phyloP scores from a whole-genome alignment of 2,888 invertebrate genomes.

The Chymomyza procnemis region DNA sequence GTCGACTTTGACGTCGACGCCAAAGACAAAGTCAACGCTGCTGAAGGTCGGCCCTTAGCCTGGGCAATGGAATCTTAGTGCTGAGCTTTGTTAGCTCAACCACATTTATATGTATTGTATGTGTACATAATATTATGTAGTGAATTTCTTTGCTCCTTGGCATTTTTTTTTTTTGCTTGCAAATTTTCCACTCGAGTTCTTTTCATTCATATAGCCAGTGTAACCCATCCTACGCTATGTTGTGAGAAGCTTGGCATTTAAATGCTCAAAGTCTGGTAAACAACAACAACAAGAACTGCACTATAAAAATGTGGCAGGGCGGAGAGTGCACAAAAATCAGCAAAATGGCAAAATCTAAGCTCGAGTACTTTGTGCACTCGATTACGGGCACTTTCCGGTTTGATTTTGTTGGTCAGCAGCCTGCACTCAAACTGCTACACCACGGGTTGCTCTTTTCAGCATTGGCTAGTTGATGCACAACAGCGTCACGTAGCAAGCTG shows the following conservation, averaged over 20 bases:
- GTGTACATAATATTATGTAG: slow-evolving; percentile 30
- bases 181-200: slow-evolving; percentile 63
- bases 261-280: slow-evolving; percentile 7
- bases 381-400: slow-evolving; percentile 54
- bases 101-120: slow-evolving; percentile 16
- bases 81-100: slow-evolving; percentile 7
- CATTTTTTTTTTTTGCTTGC: slow-evolving; percentile 25
- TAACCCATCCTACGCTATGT: background rate
- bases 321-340: slow-evolving; percentile 33
- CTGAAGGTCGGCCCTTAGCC: background rate
- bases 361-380: slow-evolving; percentile 57
- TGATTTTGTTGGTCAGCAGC: background rate
- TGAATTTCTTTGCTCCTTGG: slow-evolving; percentile 18
- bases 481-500: slow-evolving; percentile 57
- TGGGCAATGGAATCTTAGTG: background rate
- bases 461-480: slow-evolving; percentile 34
- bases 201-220: slow-evolving; percentile 16
- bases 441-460: background rate
- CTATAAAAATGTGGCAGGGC: background rate
- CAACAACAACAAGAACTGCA: slow-evolving; percentile 16
- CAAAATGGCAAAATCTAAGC: slow-evolving; percentile 39
- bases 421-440: background rate
- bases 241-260: slow-evolving; percentile 30
- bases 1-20: slow-evolving; percentile 1
- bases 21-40: background rate